A percentile compares a stretch with the other conserved stretches of the same genome.
These are phyloP conservation scores for Eutrigla gurnardus DNA, from an alignment of 2,797 vertebrate species.

Conservation along the genomic window DNA sequence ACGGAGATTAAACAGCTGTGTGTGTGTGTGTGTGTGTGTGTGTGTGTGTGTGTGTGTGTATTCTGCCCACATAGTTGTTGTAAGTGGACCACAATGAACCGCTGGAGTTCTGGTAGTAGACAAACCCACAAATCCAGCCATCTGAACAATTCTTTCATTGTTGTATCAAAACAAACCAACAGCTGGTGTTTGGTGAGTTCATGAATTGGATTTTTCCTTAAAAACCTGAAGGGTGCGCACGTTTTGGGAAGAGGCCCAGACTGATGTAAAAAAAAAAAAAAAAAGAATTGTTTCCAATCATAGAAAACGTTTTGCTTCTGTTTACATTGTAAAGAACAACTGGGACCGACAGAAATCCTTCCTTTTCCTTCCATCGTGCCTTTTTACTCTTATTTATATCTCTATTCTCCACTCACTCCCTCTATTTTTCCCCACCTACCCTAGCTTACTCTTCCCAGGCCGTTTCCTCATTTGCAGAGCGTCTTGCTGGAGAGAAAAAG, in stretches of 20 bases:
- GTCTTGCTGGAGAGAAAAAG: slow-evolving; percentile 49
- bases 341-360: neutral
- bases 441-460: slow-evolving; percentile 4
- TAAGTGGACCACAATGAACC: too few relatives aligned
- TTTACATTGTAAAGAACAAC: neutral
- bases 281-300: too few relatives aligned
- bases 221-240: neutral
- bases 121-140: too few relatives aligned
- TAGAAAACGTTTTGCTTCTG: neutral
- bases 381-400: neutral
- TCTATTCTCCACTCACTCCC: neutral
- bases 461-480: slow-evolving; percentile 24
- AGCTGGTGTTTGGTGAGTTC: too few relatives aligned
- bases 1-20: slow-evolving; percentile 53
- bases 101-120: too few relatives aligned
- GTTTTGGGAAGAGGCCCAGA: neutral
- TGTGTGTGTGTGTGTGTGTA: too few relatives aligned
- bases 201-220: neutral
- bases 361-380: neutral
- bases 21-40: too few relatives aligned
- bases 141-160: too few relatives aligned
- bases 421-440: neutral
- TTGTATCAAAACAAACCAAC: too few relatives aligned
- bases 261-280: neutral
- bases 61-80: too few relatives aligned